Base-by-base conservation (phyloP, 2,797 vertebrate genomes). In the Mionectes olivaceus region DNA sequence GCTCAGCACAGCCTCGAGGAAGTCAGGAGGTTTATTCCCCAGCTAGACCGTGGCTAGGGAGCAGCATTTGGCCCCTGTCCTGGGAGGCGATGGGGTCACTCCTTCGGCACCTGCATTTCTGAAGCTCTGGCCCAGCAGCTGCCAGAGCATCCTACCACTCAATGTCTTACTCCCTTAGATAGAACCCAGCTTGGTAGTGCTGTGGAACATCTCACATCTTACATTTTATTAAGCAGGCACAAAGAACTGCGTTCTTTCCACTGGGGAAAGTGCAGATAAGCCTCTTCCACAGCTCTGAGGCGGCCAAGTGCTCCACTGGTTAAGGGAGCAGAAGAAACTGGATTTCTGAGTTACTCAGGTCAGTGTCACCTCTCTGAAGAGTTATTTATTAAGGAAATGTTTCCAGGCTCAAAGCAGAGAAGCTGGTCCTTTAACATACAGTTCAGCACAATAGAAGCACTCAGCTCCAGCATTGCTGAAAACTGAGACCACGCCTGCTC, bases 231-330 rank as follows among this genome's bases (percentile, higher is more conserved):
- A 71, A 59, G 25, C 39, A 30, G 43, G 19, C 39, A 18, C 28
- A n/a, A 28, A 44, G 33, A 13, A 63, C 19, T 4, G 28, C 21
- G 30, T 83, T 86, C 69, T 91, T 79, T 79, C 76, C 77, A 24
- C 37, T 16, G 27, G 16, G 30, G 7, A 82, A 56, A 68, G 49
- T 24, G 22, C 44, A 64, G 63, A 41, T 50, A 59, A 67, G n/a
- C 27, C 82, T 63, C 64, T 30, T 27, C 11, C 7, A 35, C 28
- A 43, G 63, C 30, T 52, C 46, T 0, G 1, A 39, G 41, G 44
- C 17, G 22, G 55, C 44, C 1, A 3, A 56, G 33, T 0, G 3
- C 19, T 78, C 81, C 44, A n/a, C 19, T 5, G 0, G 33, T 32
- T 33, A 13, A 73, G 61, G 9, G 24, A 69, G 56, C 67, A 57